A percentile compares a stretch with the other conserved stretches of the same genome.
phyloP scores from a whole-genome alignment of 2,797 vertebrate genomes.

The Pseudomugil gertrudae region DNA sequence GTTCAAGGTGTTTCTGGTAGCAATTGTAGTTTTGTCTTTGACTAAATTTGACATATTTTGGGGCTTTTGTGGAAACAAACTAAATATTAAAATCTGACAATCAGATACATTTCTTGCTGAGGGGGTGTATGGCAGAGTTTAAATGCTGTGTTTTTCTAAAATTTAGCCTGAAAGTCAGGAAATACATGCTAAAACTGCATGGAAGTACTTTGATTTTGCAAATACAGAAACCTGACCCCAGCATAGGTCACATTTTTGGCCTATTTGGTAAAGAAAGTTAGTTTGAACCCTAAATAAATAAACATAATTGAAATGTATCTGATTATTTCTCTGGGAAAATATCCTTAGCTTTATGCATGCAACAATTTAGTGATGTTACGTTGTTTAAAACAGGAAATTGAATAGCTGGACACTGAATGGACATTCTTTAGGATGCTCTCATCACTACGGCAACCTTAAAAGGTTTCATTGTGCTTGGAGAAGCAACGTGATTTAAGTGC shows the following conservation, averaged over 20 bases:
- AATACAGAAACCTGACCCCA: neutral
- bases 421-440: neutral
- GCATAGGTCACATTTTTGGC: neutral
- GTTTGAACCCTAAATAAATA: neutral
- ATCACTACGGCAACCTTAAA: constrained; percentile 11
- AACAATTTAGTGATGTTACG: constrained; percentile 6
- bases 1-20: neutral
- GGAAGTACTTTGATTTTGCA: neutral
- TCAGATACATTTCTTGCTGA: neutral
- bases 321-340: neutral
- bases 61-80: neutral
- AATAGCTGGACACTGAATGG: constrained; percentile 6
- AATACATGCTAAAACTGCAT: neutral
- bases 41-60: neutral
- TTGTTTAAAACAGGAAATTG: neutral
- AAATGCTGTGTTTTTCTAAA: neutral
- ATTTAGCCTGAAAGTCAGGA: neutral
- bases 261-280: neutral
- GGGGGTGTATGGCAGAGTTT: too few species aligned
- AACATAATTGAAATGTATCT: neutral
- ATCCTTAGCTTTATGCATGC: neutral
- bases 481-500: constrained; percentile 25
- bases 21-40: neutral
- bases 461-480: constrained; percentile 20
- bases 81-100: neutral